Conservation (phyloP, 2,113 vertebrate genomes). For the Pelecanus crispus region DNA sequence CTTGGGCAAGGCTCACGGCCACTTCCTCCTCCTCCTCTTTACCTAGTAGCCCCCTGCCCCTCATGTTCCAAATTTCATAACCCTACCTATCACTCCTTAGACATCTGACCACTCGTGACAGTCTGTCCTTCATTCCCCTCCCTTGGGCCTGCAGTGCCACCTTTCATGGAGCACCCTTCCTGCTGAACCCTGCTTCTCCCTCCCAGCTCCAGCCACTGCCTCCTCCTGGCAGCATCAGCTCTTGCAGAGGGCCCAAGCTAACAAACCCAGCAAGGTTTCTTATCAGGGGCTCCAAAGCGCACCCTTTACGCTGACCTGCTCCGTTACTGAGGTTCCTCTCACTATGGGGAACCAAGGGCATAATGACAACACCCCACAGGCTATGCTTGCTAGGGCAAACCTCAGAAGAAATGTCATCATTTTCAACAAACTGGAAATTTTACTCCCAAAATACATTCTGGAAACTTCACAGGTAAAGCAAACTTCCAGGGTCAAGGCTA, state of each 20-base stretch:
- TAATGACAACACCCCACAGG: neutral
- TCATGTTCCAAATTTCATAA: neutral
- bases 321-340: neutral
- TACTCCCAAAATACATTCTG: neutral
- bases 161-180: neutral
- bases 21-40: constrained; percentile 25
- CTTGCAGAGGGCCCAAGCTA: neutral
- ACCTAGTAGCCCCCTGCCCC: neutral
- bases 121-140: neutral
- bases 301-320: neutral
- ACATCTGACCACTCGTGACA: neutral
- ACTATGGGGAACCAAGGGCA: neutral
- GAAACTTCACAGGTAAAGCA: neutral
- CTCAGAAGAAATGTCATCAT: neutral
- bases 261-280: neutral
- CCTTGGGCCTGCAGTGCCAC: rapidly evolving
- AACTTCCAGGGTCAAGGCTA: neutral
- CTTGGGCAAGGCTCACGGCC: neutral
- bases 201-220: neutral
- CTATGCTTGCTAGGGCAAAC: neutral
- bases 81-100: neutral
- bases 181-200: neutral
- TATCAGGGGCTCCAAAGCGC: neutral
- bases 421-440: neutral
- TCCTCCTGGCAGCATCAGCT: neutral